Evolutionary conservation across 2,888 invertebrate genomes (phyloP).

Genomic region (Sarcophaga subvicina): DNA sequence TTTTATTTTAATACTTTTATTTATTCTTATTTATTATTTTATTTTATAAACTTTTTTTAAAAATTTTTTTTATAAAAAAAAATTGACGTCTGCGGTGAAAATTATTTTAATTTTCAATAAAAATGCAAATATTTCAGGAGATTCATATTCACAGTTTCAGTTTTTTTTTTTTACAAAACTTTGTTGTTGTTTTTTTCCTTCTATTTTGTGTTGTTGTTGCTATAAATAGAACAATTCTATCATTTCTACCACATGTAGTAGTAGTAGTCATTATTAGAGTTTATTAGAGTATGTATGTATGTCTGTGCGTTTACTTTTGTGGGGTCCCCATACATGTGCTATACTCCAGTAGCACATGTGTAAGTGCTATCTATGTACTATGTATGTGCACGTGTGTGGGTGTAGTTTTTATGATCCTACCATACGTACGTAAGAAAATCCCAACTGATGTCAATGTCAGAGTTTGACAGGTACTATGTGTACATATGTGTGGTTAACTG

Average conservation of each 20-base stretch:
- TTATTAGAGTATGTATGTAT: neutral
- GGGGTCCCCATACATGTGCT: neutral
- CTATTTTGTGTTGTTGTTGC: slow-evolving; percentile 13
- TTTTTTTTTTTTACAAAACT: neutral
- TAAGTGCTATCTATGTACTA: neutral
- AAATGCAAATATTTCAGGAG: slow-evolving; percentile 71
- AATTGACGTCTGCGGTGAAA: slow-evolving; percentile 74
- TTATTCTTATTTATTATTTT: slow-evolving; percentile 49
- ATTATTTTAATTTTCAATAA: slow-evolving; percentile 75
- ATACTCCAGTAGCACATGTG: neutral
- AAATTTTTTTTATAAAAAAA: slow-evolving; percentile 65
- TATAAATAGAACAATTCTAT: slow-evolving; percentile 62
- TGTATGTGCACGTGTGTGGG: neutral
- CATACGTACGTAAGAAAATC: neutral
- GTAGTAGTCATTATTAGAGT: slow-evolving; percentile 23
- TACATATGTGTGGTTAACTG: neutral
- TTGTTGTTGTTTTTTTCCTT: slow-evolving; percentile 3
- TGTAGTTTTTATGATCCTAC: neutral
- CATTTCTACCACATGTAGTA: neutral
- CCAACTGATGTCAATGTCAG: slow-evolving; percentile 57
- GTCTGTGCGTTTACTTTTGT: neutral
- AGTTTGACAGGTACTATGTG: slow-evolving; percentile 46
- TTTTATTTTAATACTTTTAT: slow-evolving; percentile 34
- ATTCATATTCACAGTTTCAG: slow-evolving; percentile 41
- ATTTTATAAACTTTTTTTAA: slow-evolving; percentile 52